phyloP scores from a whole-genome alignment of 2,888 invertebrate species.

The Cotesia congregata region DNA sequence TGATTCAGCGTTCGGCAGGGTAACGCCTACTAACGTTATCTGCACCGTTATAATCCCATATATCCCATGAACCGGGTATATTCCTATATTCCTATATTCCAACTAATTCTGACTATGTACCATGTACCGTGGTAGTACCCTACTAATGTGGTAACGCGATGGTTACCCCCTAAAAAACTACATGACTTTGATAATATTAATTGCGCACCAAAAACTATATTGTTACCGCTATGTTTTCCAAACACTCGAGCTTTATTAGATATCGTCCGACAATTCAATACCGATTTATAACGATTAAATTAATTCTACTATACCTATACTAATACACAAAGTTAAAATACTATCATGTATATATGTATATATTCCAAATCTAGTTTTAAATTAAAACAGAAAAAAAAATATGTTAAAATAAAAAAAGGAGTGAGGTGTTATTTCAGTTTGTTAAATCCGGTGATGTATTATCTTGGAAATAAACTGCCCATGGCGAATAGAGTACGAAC shows the following conservation, averaged over 20 bases:
- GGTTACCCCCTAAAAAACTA: constrained; percentile 40
- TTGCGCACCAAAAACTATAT: constrained; percentile 9
- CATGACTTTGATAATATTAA: constrained; percentile 32
- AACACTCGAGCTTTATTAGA: constrained; percentile 16
- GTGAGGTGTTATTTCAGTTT: background rate
- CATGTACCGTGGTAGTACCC: too few species aligned
- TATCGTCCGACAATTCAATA: background rate
- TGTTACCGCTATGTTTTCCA: constrained; percentile 15
- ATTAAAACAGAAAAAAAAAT: too few species aligned
- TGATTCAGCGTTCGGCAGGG: constrained; percentile 70
- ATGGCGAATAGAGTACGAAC: constrained; percentile 62
- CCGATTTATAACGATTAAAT: background rate
- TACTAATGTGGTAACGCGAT: background rate
- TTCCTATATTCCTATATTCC: background rate
- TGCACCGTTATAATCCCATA: constrained; percentile 32
- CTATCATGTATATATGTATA: too few species aligned
- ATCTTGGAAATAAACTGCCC: constrained; percentile 37
- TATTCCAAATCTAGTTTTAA: too few species aligned
- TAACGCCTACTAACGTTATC: constrained; percentile 67
- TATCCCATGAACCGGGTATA: background rate
- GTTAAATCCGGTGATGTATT: background rate
- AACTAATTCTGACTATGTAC: too few species aligned
- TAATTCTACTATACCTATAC: too few species aligned
- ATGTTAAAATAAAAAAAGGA: too few species aligned
- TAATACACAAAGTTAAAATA: too few species aligned